A percentile compares a stretch with the other conserved stretches of the same genome.
Evolutionary conservation across 2,888 invertebrate species (phyloP).

Genomic region (Clivina fossor): DNA sequence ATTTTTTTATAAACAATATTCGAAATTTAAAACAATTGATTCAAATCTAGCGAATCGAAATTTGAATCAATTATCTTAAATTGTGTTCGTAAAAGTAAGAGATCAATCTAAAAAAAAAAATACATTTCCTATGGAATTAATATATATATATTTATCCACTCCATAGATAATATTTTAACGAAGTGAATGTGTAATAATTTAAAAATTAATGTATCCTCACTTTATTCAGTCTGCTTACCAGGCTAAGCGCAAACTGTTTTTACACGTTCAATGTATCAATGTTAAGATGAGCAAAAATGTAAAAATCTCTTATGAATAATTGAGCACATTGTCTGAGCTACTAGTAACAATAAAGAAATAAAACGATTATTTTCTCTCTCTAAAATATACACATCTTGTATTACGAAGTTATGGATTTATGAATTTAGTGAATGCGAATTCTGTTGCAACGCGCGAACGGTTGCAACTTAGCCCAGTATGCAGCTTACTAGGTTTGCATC

Average conservation of each 20-base stretch:
- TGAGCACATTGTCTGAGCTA: slow-evolving; percentile 31
- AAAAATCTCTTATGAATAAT: slow-evolving; percentile 26
- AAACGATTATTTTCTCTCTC: too few species aligned
- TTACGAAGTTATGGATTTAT: too few species aligned
- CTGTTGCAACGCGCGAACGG: background rate
- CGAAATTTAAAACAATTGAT: slow-evolving; percentile 16
- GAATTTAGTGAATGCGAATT: background rate
- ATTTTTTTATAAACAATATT: slow-evolving; percentile 11
- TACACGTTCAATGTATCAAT: background rate
- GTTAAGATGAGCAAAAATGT: slow-evolving; percentile 20
- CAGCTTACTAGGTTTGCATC: slow-evolving; percentile 15
- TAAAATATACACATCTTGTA: too few species aligned
- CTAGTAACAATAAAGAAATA: background rate
- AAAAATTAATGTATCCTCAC: slow-evolving; percentile 31
- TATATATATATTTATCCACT: slow-evolving; percentile 25
- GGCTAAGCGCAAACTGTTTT: background rate
- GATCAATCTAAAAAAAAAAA: slow-evolving; percentile 19
- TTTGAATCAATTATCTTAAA: slow-evolving; percentile 10
- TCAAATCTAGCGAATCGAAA: slow-evolving; percentile 3
- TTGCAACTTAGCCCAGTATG: background rate
- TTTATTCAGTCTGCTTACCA: slow-evolving; percentile 30
- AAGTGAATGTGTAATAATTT: slow-evolving; percentile 23
- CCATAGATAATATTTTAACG: slow-evolving; percentile 17
- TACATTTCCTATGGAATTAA: slow-evolving; percentile 22
- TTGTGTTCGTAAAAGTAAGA: slow-evolving; percentile 8